Evolutionary conservation across 2,797 vertebrate species (phyloP).

Genomic region (Parambassis ranga): DNA sequence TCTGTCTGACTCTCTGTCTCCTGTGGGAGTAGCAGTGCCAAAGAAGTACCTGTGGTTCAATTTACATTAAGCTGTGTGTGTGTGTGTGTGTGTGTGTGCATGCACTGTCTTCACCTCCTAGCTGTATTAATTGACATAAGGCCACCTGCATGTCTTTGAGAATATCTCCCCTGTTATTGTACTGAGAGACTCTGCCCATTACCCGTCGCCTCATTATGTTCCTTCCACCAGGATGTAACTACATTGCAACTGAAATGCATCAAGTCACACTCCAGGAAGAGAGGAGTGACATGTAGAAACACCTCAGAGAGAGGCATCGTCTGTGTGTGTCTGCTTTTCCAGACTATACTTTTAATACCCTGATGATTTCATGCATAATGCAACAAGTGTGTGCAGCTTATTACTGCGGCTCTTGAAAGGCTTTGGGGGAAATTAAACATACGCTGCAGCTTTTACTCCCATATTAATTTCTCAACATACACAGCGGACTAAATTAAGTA

Average conservation of each 20-base stretch:
- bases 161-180: background rate
- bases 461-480: background rate
- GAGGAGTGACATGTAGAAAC: background rate
- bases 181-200: too few relatives aligned
- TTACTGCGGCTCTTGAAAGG: background rate
- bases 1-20: slow-evolving; percentile 18
- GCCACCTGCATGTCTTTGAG: background rate
- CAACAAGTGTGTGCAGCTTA: background rate
- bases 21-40: slow-evolving; percentile 1
- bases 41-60: background rate
- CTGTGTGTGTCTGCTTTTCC: background rate
- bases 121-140: too few relatives aligned
- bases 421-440: background rate
- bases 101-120: background rate
- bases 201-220: background rate
- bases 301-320: background rate
- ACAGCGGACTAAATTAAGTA: background rate
- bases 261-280: background rate
- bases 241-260: background rate
- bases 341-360: background rate
- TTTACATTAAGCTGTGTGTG: background rate
- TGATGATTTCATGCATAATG: background rate
- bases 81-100: background rate
- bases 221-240: background rate
- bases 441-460: background rate